phyloP scores from a whole-genome alignment of 1,140 invertebrate species.

The Dreissena rostriformis region DNA sequence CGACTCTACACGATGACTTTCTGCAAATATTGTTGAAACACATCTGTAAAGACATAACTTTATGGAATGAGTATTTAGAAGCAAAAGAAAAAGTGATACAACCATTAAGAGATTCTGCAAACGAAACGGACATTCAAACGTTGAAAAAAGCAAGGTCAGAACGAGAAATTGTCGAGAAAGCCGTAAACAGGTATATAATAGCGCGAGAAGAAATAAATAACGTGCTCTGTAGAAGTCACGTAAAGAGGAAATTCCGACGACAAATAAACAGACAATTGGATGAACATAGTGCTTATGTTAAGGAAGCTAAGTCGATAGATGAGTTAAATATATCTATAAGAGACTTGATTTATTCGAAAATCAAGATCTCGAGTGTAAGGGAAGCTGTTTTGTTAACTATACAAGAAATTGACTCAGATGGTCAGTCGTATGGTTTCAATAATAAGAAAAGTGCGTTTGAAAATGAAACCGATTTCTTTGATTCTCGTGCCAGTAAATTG shows the following conservation, averaged over 20 bases:
- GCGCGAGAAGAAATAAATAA: conserved; percentile 55
- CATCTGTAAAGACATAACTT: conserved; percentile 31
- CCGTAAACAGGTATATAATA: conserved; percentile 7
- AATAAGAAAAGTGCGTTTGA: conserved; percentile 50
- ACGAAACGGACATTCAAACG: not conserved
- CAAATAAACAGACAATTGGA: conserved; percentile 1
- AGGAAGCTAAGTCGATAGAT: conserved; percentile 37
- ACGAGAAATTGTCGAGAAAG: conserved; percentile 12
- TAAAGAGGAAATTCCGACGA: conserved; percentile 32
- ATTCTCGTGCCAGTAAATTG: conserved; percentile 15
- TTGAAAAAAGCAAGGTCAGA: conserved; percentile 4
- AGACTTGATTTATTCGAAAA: conserved; percentile 38
- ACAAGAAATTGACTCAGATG: conserved; percentile 45
- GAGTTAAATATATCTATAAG: conserved; percentile 28
- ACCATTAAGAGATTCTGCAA: conserved; percentile 19
- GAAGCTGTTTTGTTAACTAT: conserved; percentile 48
- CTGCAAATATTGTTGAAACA: conserved; percentile 40
- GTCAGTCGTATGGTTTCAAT: conserved; percentile 44
- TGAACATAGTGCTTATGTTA: conserved; percentile 40
- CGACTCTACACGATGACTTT: conserved; percentile 24
- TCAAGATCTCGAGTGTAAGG: conserved; percentile 39
- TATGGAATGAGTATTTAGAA: conserved; percentile 30
- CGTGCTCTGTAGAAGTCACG: conserved; percentile 40
- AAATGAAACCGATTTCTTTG: conserved; percentile 51
- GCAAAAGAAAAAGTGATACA: conserved; percentile 5